These are phyloP conservation scores for Pangasius krempfi DNA, from an alignment of 2,797 vertebrate genomes.

Conservation along the genomic window DNA sequence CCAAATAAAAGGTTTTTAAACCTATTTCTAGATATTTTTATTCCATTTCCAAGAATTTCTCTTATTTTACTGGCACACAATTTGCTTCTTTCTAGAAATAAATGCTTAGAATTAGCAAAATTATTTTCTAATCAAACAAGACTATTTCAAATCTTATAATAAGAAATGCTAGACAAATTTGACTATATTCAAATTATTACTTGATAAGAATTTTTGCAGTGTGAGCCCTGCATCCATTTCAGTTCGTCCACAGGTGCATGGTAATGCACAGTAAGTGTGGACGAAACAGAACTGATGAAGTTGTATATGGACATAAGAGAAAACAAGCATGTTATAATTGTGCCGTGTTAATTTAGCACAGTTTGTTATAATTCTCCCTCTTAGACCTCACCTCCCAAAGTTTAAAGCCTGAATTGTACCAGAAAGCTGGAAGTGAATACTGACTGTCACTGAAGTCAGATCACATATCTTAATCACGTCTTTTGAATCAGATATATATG, in stretches of 20 bases:
- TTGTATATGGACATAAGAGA: not conserved
- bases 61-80: not conserved
- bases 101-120: not conserved
- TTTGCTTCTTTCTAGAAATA: not conserved
- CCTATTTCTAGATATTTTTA: not conserved
- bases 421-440: not conserved
- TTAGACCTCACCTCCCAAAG: not conserved
- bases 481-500: not conserved
- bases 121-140: not conserved
- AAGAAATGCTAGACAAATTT: not conserved
- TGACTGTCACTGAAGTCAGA: not conserved
- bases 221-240: not conserved
- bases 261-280: too few relatives aligned
- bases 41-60: not conserved
- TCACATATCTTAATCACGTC: not conserved
- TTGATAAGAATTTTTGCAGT: not conserved
- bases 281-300: not conserved
- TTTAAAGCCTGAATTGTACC: not conserved
- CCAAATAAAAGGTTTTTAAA: not conserved
- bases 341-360: not conserved
- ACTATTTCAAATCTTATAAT: not conserved
- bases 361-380: not conserved
- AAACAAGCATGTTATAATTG: not conserved
- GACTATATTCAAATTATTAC: not conserved
- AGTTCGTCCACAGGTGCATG: not conserved